These are phyloP conservation scores for Rhinoptilus africanus DNA, from an alignment of 2,113 vertebrate species.

Conservation along the genomic window DNA sequence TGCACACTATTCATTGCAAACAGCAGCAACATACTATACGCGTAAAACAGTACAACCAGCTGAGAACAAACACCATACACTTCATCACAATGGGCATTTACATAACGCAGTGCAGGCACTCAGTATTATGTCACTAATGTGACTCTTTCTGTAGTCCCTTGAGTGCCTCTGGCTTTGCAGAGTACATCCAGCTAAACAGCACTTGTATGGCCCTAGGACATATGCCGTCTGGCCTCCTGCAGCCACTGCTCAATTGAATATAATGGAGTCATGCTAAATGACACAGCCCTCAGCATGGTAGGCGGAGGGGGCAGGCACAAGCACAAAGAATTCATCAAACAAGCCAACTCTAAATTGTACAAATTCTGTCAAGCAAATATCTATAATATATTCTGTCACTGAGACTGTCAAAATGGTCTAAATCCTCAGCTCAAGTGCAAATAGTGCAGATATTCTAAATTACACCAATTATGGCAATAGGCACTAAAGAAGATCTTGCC, in stretches of 20 bases:
- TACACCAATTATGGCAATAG: background rate
- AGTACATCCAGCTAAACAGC: conserved; percentile 13
- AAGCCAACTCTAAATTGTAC: conserved; percentile 13
- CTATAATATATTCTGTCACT: conserved; percentile 30
- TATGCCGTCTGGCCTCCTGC: conserved; percentile 32
- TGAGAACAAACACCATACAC: background rate
- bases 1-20: background rate
- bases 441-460: background rate
- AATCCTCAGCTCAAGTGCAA: conserved; percentile 17
- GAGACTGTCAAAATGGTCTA: conserved; percentile 32
- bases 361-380: conserved; percentile 37
- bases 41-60: background rate
- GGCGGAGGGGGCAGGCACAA: background rate
- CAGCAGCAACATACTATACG: background rate
- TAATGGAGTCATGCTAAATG: conserved; percentile 17
- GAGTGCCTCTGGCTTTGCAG: conserved; percentile 34
- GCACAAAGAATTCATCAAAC: conserved; percentile 45
- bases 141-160: conserved; percentile 1
- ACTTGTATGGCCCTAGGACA: conserved; percentile 49
- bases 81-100: conserved; percentile 10
- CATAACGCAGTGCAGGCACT: background rate
- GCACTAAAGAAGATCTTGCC: background rate
- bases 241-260: conserved; percentile 30
- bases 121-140: conserved; percentile 16
- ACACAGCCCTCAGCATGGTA: conserved; percentile 13